A percentile compares a stretch with the other conserved stretches of the same genome.
phyloP scores from a whole-genome alignment of 2,113 vertebrate genomes.

The Mustelus asterias region DNA sequence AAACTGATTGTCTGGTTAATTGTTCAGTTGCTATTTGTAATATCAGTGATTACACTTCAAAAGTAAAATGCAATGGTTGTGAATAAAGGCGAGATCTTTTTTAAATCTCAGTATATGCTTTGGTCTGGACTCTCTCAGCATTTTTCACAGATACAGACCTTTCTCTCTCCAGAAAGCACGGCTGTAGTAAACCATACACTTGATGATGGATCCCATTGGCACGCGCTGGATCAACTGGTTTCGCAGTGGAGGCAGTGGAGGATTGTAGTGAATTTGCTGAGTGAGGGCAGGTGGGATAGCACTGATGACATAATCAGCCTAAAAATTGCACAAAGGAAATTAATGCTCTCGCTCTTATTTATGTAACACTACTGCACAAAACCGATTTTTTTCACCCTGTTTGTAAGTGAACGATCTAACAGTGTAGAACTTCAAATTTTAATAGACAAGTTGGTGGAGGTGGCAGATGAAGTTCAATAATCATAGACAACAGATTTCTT shows the following conservation, averaged over 20 bases:
- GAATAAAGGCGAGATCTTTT: neutral
- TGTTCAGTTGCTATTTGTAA: neutral
- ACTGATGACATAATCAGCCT: conserved; percentile 41
- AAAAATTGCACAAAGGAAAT: neutral
- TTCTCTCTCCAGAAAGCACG: conserved; percentile 43
- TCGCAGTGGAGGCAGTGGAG: conserved; percentile 40
- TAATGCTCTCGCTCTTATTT: neutral
- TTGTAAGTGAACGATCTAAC: no score
- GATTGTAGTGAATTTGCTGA: conserved; percentile 40
- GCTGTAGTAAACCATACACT: conserved; percentile 44
- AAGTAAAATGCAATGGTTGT: neutral
- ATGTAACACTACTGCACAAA: no score
- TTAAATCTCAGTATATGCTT: neutral
- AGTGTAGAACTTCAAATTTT: no score
- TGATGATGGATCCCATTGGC: conserved; percentile 44
- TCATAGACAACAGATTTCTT: no score
- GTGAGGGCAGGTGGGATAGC: conserved; percentile 42
- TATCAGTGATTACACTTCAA: neutral
- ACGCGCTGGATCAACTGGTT: conserved; percentile 43
- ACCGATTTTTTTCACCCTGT: no score
- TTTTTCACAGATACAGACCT: conserved; percentile 30
- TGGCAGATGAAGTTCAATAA: no score
- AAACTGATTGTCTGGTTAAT: neutral
- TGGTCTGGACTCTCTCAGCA: neutral
- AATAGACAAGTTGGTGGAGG: no score